Base-by-base conservation (phyloP, 2,113 vertebrate species). In the Acanthisitta chloris region DNA sequence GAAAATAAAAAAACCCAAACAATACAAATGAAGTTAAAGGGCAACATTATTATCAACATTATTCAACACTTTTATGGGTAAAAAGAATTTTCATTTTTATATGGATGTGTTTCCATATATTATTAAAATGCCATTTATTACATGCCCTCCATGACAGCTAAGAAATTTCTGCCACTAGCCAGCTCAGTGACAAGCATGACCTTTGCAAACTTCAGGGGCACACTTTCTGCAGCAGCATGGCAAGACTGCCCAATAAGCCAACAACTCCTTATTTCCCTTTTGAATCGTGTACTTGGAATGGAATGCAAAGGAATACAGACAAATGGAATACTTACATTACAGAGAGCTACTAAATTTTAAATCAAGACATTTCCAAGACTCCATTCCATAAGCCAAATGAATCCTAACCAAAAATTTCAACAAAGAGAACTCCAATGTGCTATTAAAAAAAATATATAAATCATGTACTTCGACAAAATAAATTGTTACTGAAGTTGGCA, bases 401-500 rank as follows among this genome's bases (percentile, higher is more conserved):
- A 88, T 70, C 9, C 33, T 64, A 80, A 66, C 38, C 38, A 58
- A 64, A 90, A 83, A 49, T 21, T 54, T 73, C 34, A 52, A 77
- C 77, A 70, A 65, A 61, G 5, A 43, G n/a, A 87, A 94, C 62
- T 58, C 38, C 34, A 34, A 36, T 2, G 17, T 25, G 13, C 48
- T 80, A 65, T 33, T 55, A 5, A 9, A 29, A 73, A 48, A 87
- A 70, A 48, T 28, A 65, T 25, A 86, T 67, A 72, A 72, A 65
- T 64, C 36, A 90, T 2, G 2, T 33, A 67, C n/a, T 86, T 88
- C 46, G 90, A 61, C 54, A 80, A 91, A 95, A 94, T 54, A 40
- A 96, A 83, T 51, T 74, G 52, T 40, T 86, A 92, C 57, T 88
- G 14, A 88, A 83, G 46, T n/a, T 94, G 81, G 92, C 58, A 83